phyloP scores from a whole-genome alignment of 2,888 invertebrate genomes.

The Clanis bilineata region DNA sequence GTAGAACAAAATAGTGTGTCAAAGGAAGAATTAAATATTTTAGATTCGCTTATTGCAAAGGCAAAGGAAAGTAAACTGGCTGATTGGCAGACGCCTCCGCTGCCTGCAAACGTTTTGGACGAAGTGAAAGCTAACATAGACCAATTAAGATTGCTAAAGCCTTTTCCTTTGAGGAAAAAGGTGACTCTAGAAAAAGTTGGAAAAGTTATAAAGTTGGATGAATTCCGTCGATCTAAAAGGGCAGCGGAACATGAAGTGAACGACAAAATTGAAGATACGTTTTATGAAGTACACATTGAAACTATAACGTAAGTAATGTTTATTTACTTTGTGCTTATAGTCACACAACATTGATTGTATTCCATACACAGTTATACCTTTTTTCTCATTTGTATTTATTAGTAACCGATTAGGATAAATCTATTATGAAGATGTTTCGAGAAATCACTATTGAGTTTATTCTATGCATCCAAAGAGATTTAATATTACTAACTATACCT shows the following conservation, averaged over 20 bases:
- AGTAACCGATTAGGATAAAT: no score
- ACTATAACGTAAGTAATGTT: constrained; percentile 58
- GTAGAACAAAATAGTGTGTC: constrained; percentile 22
- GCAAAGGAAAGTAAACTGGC: constrained; percentile 28
- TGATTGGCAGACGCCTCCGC: constrained; percentile 59
- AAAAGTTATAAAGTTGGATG: constrained; percentile 57
- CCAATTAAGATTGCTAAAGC: constrained; percentile 46
- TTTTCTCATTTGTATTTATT: no score
- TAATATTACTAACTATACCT: no score
- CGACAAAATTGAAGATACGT: background rate
- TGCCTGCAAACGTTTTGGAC: constrained; percentile 52
- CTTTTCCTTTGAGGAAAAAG: constrained; percentile 55
- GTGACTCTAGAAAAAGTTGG: constrained; percentile 62
- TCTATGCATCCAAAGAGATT: no score
- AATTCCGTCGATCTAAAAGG: constrained; percentile 48
- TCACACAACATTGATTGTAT: no score
- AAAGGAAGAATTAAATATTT: constrained; percentile 20
- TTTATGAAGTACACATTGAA: constrained; percentile 54
- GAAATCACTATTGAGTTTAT: no score
- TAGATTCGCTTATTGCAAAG: constrained; percentile 18
- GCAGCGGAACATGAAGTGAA: constrained; percentile 14
- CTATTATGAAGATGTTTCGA: no score
- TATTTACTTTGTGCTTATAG: no score
- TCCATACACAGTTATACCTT: no score
- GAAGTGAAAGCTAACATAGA: constrained; percentile 62